phyloP scores from a whole-genome alignment of 2,797 vertebrate genomes.

The Rhinophrynus dorsalis region DNA sequence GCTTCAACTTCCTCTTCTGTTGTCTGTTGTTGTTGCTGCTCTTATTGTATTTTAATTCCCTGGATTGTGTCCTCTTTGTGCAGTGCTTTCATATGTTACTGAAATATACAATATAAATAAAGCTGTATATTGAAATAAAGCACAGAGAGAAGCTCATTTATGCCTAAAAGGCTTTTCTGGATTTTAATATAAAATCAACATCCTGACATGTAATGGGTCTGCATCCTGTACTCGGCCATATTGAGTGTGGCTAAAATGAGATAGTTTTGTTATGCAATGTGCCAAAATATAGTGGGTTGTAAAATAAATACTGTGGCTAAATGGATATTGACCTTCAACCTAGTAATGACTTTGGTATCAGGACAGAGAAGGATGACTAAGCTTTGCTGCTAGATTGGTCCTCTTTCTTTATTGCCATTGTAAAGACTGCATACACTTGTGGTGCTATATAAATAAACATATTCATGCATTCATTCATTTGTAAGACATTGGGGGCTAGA shows the following conservation, averaged over 20 bases:
- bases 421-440: too few species aligned
- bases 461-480: too few species aligned
- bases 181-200: too few species aligned
- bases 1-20: not conserved
- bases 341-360: constrained; percentile 51
- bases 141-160: too few species aligned
- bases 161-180: too few species aligned
- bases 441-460: too few species aligned
- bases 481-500: too few species aligned
- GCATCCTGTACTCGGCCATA: not conserved
- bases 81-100: too few species aligned
- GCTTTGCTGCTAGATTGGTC: constrained; percentile 38
- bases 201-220: not conserved
- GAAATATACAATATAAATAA: too few species aligned
- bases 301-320: constrained; percentile 26
- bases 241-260: not conserved
- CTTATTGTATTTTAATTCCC: not conserved
- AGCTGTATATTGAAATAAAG: too few species aligned
- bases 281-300: not conserved
- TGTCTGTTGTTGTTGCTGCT: not conserved
- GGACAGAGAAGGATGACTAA: constrained; percentile 57
- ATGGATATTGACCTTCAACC: constrained; percentile 39
- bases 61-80: not conserved
- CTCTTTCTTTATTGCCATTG: not conserved
- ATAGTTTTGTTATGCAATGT: constrained; percentile 4